Evolutionary conservation across 2,113 vertebrate species (phyloP).

Genomic region (Callipepla squamata): DNA sequence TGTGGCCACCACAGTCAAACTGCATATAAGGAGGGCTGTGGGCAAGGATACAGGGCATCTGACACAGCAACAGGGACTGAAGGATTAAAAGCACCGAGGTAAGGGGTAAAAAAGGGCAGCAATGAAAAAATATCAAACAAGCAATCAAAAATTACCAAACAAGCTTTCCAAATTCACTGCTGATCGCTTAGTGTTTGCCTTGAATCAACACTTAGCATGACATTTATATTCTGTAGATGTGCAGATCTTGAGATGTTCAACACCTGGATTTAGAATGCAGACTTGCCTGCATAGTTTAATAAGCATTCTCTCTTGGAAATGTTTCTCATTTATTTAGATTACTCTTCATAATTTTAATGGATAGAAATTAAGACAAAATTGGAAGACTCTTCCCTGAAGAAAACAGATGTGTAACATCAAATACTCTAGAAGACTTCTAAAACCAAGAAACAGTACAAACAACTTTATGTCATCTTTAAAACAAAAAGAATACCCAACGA

Average conservation of each 20-base stretch:
- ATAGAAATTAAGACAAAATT: slow-evolving; percentile 42
- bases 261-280: slow-evolving; percentile 26
- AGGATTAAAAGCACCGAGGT: not conserved
- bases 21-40: accelerated
- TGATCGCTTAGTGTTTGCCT: not conserved
- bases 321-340: slow-evolving; percentile 18
- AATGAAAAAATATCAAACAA: not conserved
- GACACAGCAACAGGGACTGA: not conserved
- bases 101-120: not conserved
- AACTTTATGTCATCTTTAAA: not conserved
- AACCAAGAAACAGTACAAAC: not conserved
- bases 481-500: not conserved
- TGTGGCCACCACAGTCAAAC: not conserved
- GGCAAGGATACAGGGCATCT: not conserved
- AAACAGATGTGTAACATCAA: slow-evolving; percentile 48
- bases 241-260: not conserved
- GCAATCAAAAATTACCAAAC: not conserved
- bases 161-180: not conserved
- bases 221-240: slow-evolving; percentile 15
- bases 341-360: slow-evolving; percentile 38
- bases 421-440: slow-evolving; percentile 23
- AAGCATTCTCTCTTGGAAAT: slow-evolving; percentile 14
- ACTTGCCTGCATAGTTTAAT: not conserved
- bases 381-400: slow-evolving; percentile 4
- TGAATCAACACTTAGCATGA: not conserved